These are phyloP conservation scores for Rafetus swinhoei DNA, from an alignment of 2,113 vertebrate species.

Conservation along the genomic window DNA sequence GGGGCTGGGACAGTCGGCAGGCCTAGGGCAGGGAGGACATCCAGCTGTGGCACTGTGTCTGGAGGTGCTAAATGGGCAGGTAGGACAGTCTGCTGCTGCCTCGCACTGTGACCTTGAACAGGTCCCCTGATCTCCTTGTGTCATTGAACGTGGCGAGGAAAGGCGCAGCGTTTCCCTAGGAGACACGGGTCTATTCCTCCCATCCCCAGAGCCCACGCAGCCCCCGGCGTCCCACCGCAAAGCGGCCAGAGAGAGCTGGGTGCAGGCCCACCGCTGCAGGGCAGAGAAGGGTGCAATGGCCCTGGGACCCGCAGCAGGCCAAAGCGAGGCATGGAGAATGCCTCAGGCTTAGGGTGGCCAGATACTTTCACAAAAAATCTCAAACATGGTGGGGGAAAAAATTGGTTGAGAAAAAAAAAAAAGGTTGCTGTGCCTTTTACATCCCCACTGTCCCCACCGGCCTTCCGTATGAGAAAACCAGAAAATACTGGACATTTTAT, in stretches of 20 bases:
- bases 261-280: not conserved
- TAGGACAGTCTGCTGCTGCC: not conserved
- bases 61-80: accelerated
- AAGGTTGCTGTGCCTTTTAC: too few species aligned
- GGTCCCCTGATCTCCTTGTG: accelerated
- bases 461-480: too few species aligned
- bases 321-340: not conserved
- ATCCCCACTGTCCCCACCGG: too few species aligned
- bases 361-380: too few species aligned
- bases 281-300: too few species aligned
- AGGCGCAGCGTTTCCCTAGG: constrained; percentile 16
- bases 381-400: too few species aligned
- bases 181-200: not conserved
- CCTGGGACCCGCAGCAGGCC: too few species aligned
- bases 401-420: too few species aligned
- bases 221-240: accelerated
- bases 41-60: not conserved
- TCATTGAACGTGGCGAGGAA: not conserved
- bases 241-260: accelerated
- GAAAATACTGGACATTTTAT: too few species aligned
- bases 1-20: not conserved
- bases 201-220: accelerated
- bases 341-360: accelerated
- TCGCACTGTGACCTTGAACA: not conserved
- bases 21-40: not conserved